Evolutionary conservation across 2,888 invertebrate species (phyloP), one percentile per base, ranked within the genome.

Genomic region (Mycalesis mineus): DNA sequence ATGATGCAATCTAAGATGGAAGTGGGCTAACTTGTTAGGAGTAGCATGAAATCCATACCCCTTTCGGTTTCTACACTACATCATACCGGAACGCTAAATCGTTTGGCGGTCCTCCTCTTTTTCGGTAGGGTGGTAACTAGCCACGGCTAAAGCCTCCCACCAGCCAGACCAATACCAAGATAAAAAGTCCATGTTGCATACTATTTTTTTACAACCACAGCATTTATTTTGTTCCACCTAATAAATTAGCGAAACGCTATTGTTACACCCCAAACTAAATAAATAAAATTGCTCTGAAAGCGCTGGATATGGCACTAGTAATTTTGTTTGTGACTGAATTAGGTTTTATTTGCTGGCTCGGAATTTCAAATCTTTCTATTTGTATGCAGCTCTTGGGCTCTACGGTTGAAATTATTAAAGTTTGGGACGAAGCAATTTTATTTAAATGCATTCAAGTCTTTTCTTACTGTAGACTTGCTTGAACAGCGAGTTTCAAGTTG

Each of bases 291-390:
- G 29, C 44, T 14, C 29, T 28, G 29, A 45, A 29, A 31, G 31
- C 14, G 31, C 9, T 14, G 29, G 15, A 45, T 45, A 45, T 31
- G 45, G 31, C 9, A 9, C 15, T 14, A 15, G 45, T 31, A 31
- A 45, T 45, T 45, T 31, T 45, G 31, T 45, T 45, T 45, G 9
- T 14, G 45, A 29, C 45, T 14, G 45, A 13, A 45, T 31, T 44
- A 5, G 14, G 44, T 7, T 44, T 13, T 7, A 44, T 45, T 31
- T 15, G 9, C 31, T 45, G 4, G 29, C 45, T 45, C 1, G 15
- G 14, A 9, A 29, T 45, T 45, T 14, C 13, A 14, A 15, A 31
- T 13, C 28, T 29, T 22, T 11, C 11, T 42, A n/a, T 42, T 22
- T 11, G 8, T 44, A 45, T 45, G 29, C 45, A 31, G 31, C 14